phyloP scores from a whole-genome alignment of 2,113 vertebrate genomes.

The Rafetus swinhoei region DNA sequence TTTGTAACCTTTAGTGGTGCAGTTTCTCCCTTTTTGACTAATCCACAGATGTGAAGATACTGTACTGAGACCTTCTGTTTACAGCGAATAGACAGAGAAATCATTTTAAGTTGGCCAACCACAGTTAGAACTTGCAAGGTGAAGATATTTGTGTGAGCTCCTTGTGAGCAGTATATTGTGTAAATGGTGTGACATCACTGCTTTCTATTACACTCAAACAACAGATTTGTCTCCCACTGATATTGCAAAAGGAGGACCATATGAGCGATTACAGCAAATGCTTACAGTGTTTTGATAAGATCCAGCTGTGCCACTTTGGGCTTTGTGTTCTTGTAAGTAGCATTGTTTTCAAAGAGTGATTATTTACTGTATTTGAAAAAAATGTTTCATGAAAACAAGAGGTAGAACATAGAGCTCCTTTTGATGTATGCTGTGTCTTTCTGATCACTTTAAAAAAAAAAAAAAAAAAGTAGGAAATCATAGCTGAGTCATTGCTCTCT shows the following conservation, averaged over 20 bases:
- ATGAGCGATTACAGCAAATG: not conserved
- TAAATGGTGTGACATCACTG: not conserved
- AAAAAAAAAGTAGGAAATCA: not conserved
- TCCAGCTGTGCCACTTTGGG: not conserved
- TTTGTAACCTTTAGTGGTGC: not conserved
- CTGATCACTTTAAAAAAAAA: not conserved
- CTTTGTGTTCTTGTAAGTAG: not conserved
- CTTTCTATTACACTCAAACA: not conserved
- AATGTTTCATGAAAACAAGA: too few relatives aligned
- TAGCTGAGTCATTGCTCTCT: not conserved
- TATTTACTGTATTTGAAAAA: too few relatives aligned
- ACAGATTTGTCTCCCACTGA: not conserved
- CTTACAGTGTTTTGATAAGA: not conserved
- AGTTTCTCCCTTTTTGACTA: not conserved
- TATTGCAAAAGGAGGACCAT: not conserved
- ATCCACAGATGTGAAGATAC: constrained; percentile 24
- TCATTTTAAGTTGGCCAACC: constrained; percentile 1
- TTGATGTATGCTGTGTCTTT: not conserved
- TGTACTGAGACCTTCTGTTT: constrained; percentile 15
- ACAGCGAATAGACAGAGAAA: not conserved
- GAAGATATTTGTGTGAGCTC: not conserved
- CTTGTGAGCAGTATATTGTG: not conserved
- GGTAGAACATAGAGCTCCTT: too few relatives aligned
- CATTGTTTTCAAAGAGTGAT: too few relatives aligned
- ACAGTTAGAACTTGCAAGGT: not conserved